A percentile compares a stretch with the other conserved stretches of the same genome.
Conservation (phyloP, 2,113 vertebrate species). For the Platycercus adscitus region DNA sequence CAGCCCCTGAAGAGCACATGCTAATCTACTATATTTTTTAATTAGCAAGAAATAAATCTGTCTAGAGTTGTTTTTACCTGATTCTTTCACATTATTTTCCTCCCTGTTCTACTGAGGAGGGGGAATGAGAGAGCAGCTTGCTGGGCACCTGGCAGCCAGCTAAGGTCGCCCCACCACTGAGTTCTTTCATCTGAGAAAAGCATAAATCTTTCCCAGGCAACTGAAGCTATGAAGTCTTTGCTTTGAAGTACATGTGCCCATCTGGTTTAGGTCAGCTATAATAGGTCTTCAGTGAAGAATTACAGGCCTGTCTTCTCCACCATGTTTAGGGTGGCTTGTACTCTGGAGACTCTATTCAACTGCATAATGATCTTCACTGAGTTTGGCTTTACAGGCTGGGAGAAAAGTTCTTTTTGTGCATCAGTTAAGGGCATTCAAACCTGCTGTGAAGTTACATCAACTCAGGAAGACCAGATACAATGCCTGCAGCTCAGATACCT, state of each 20-base stretch:
- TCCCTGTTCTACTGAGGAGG: neutral
- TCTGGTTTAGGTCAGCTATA: neutral
- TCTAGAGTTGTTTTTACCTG: neutral
- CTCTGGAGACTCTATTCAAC: neutral
- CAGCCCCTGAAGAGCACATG: neutral
- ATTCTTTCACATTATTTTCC: neutral
- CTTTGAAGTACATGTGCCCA: neutral
- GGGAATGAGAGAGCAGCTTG: neutral
- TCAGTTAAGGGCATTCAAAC: neutral
- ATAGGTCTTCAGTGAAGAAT: neutral
- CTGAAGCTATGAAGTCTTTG: neutral
- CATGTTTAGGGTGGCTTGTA: neutral
- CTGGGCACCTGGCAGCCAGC: neutral
- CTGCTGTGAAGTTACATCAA: neutral
- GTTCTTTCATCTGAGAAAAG: neutral
- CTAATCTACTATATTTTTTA: neutral
- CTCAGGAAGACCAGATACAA: neutral
- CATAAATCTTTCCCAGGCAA: neutral
- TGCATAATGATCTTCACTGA: neutral
- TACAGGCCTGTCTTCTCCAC: neutral
- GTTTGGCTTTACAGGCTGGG: neutral
- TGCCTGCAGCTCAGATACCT: neutral
- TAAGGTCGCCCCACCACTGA: neutral
- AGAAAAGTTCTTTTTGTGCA: neutral
- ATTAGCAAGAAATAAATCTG: neutral